phyloP scores from a whole-genome alignment of 2,797 vertebrate genomes.

The Melanotaenia nigrans region DNA sequence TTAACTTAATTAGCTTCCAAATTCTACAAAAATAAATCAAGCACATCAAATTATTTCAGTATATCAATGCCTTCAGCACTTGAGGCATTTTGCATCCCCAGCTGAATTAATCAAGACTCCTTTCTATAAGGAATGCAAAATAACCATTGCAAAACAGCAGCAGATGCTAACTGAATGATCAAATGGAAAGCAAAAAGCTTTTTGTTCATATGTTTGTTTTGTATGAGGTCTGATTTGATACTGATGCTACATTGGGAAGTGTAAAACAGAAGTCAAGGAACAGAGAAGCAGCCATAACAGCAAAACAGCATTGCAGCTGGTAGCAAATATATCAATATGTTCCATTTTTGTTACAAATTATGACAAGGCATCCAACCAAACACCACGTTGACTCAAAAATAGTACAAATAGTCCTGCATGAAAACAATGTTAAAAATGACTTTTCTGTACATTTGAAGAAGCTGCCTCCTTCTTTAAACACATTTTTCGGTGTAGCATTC shows the following conservation, averaged over 20 bases:
- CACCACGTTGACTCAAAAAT: slow-evolving; percentile 65
- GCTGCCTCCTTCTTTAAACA: background rate
- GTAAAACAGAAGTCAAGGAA: slow-evolving; percentile 64
- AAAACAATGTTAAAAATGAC: slow-evolving; percentile 1
- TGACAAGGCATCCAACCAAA: slow-evolving; percentile 78
- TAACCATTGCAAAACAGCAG: slow-evolving; percentile 58
- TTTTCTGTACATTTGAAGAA: background rate
- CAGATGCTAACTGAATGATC: slow-evolving; percentile 41
- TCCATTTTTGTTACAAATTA: slow-evolving; percentile 58
- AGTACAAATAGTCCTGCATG: slow-evolving; percentile 3
- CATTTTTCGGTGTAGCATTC: background rate
- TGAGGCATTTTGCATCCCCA: slow-evolving; percentile 57
- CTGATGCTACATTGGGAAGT: slow-evolving; percentile 43
- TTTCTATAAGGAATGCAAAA: slow-evolving; percentile 59
- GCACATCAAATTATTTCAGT: slow-evolving; percentile 14
- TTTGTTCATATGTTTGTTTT: background rate
- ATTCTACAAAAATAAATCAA: slow-evolving; percentile 26
- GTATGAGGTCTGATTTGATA: slow-evolving; percentile 32
- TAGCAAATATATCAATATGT: slow-evolving; percentile 24
- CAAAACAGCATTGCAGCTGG: slow-evolving; percentile 58
- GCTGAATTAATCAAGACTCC: background rate
- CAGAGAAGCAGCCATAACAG: slow-evolving; percentile 65
- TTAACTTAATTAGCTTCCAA: slow-evolving; percentile 27
- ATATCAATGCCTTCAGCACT: slow-evolving; percentile 21
- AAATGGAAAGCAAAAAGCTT: slow-evolving; percentile 30